Evolutionary conservation across 2,888 invertebrate genomes (phyloP).

Genomic region (Hemistola chrysoprasaria): DNA sequence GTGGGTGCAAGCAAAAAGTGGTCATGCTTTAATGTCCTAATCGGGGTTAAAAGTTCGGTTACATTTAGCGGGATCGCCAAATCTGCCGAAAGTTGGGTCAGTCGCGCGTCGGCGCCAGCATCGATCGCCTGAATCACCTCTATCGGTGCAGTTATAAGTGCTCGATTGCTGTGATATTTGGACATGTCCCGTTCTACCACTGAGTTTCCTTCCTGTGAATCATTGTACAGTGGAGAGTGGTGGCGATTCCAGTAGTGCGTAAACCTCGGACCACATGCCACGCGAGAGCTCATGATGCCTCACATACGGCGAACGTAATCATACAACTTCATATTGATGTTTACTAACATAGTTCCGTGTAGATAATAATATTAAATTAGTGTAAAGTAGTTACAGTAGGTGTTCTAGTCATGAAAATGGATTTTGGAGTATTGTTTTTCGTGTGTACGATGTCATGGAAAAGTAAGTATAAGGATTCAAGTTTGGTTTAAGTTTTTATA

Average conservation of each 20-base stretch:
- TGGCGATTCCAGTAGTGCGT: constrained; percentile 60
- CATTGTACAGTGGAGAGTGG: constrained; percentile 55
- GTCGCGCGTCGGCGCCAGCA: constrained; percentile 67
- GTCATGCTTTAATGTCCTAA: constrained; percentile 5
- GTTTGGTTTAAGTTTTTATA: too few species aligned
- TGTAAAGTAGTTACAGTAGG: constrained; percentile 7
- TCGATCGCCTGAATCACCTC: constrained; percentile 66
- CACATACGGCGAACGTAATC: constrained; percentile 38
- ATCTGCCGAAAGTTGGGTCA: constrained; percentile 39
- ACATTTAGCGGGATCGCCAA: constrained; percentile 41
- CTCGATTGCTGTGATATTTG: constrained; percentile 53
- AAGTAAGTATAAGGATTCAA: constrained; percentile 53
- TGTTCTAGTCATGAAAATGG: constrained; percentile 53
- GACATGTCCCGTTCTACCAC: constrained; percentile 70
- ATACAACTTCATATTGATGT: constrained; percentile 12
- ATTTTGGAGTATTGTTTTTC: constrained; percentile 51
- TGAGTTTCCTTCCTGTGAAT: constrained; percentile 72
- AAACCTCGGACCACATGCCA: constrained; percentile 49
- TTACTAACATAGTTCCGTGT: constrained; percentile 17
- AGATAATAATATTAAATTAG: constrained; percentile 12
- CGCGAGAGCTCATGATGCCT: constrained; percentile 41
- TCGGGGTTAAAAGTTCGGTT: constrained; percentile 6
- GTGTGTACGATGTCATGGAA: constrained; percentile 60
- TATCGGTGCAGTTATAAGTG: constrained; percentile 44
- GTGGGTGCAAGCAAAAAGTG: constrained; percentile 18